Base-by-base conservation (phyloP, 2,113 vertebrate species). In the Caracal caracal region DNA sequence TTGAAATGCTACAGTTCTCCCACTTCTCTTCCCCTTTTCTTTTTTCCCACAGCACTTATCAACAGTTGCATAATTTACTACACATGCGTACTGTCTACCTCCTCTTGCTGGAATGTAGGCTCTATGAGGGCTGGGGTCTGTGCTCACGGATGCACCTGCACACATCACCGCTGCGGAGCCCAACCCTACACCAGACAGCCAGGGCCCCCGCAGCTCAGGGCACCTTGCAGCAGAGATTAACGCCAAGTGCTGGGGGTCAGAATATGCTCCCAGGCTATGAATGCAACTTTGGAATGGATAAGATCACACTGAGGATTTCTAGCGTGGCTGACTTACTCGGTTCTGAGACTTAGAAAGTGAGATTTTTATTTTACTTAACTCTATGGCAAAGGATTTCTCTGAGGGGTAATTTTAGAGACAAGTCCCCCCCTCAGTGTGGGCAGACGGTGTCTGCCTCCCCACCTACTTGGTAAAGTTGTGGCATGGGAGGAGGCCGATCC, bases 1-100 rank as follows among this genome's bases (percentile, higher is more conserved):
- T 15, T 43, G n/a, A 86, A 68, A 28, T 17, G 37, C 59, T 76
- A 49, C n/a, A 30, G 22, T 12, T 81, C 28, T 47, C 26, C 35
- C 43, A 30, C 56, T 37, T 65, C 59, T 47, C 75, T 81, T 15
- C 9, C 20, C n/a, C 26, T 59, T n/a, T 17, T 43, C 26, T 33
- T 71, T 82, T n/a, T 20, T 12, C 47, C 47, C 35, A 43, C 0
- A 28, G 43, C 70, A 59, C 6, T 16, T 3, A 26, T 6, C 20
- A 15, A 56, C 75, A 28, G n/a, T 19, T 8, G 15, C 13, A 17
- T 6, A 24, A 49, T 13, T 86, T 19, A 28, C 33, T 24, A 1
- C 10, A 13, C 35, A 16, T 12, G 33, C 47, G 12, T 9, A 8
- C 0, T 6, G 16, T 6, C 7, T 3, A 5, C 12, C 63, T 56